Conservation (phyloP, 2,888 invertebrate species). For the Trachelus iudaicus region DNA sequence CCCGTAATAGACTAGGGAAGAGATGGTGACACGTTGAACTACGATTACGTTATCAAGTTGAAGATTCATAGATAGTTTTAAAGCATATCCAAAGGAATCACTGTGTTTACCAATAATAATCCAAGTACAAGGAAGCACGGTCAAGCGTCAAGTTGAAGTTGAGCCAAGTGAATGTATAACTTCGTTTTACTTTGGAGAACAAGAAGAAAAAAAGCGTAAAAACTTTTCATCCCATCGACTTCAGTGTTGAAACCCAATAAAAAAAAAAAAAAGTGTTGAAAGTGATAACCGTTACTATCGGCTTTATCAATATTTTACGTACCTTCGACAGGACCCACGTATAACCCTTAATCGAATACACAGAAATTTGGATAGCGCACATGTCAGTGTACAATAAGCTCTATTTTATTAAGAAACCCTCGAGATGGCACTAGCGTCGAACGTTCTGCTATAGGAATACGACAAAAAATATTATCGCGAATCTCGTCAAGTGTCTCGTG, state of each 20-base stretch:
- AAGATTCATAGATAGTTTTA: not conserved
- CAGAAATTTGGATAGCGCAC: not conserved
- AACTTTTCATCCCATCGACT: not conserved
- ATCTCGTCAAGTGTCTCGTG: not conserved
- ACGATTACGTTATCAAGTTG: not conserved
- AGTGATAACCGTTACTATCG: not conserved
- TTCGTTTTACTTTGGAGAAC: not conserved
- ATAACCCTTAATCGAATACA: not conserved
- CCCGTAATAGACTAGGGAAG: not conserved
- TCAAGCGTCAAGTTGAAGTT: not conserved
- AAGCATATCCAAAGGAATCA: not conserved
- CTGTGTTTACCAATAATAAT: not conserved
- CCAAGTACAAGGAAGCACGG: not conserved
- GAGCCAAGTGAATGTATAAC: not conserved
- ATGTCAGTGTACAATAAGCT: not conserved
- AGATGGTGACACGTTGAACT: not conserved
- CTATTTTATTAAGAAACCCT: not conserved
- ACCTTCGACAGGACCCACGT: not conserved
- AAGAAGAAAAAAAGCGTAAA: not conserved
- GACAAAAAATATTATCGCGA: not conserved
- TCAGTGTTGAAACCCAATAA: not conserved
- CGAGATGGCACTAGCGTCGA: not conserved
- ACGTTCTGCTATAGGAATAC: not conserved
- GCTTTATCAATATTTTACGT: not conserved
- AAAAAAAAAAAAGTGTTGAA: not conserved